Conservation (phyloP, 2,888 invertebrate species). For the Aethes cnicana region DNA sequence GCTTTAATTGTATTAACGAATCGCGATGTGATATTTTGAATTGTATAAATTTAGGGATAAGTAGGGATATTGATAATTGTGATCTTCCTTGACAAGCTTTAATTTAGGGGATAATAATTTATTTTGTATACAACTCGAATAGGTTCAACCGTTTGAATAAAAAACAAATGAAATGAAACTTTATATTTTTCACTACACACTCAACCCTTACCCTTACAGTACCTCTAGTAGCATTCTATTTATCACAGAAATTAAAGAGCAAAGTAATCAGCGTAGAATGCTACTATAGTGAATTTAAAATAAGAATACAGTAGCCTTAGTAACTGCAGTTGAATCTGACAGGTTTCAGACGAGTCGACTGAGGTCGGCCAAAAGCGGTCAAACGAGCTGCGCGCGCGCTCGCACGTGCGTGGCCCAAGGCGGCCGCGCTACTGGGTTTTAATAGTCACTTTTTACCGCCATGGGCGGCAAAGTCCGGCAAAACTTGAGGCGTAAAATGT, state of each 20-base stretch:
- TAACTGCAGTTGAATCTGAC: slow-evolving; percentile 42
- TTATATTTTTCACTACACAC: slow-evolving; percentile 53
- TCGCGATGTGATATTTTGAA: slow-evolving; percentile 68
- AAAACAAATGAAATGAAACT: slow-evolving; percentile 54
- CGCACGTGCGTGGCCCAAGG: slow-evolving; percentile 71
- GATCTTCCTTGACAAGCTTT: slow-evolving; percentile 72
- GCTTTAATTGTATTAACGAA: slow-evolving; percentile 72
- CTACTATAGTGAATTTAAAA: too few species aligned
- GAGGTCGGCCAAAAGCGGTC: slow-evolving; percentile 62
- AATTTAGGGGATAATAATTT: slow-evolving; percentile 72
- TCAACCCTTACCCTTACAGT: slow-evolving; percentile 19
- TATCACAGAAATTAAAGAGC: too few species aligned
- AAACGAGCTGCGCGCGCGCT: slow-evolving; percentile 59
- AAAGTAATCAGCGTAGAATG: too few species aligned
- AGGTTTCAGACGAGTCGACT: slow-evolving; percentile 48
- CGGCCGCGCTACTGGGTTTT: slow-evolving; percentile 68
- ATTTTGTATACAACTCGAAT: slow-evolving; percentile 49
- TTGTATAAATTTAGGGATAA: slow-evolving; percentile 67
- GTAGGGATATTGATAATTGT: slow-evolving; percentile 57
- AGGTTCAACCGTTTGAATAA: slow-evolving; percentile 40
- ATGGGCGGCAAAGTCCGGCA: too few species aligned
- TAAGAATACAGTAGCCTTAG: slow-evolving; percentile 34
- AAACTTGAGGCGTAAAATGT: too few species aligned
- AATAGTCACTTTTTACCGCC: slow-evolving; percentile 60
- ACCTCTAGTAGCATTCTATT: too few species aligned